Evolutionary conservation across 2,888 invertebrate species (phyloP).

Genomic region (Acleris literana): DNA sequence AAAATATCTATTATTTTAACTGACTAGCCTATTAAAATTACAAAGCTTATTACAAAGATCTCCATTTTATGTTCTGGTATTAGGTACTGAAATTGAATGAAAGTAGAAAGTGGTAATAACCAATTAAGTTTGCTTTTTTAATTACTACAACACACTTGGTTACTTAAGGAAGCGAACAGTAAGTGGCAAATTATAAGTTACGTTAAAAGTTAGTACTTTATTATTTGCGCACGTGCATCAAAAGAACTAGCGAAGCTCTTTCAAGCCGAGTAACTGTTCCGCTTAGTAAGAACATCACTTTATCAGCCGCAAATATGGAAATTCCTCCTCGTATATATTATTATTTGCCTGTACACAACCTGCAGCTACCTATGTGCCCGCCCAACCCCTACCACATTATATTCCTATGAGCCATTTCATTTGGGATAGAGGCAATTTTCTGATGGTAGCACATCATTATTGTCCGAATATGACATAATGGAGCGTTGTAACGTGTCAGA

Average conservation of each 20-base stretch:
- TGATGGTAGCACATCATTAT: slow-evolving; percentile 58
- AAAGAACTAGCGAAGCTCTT: slow-evolving; percentile 20
- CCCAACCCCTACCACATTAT: slow-evolving; percentile 42
- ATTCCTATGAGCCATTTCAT: slow-evolving; percentile 50
- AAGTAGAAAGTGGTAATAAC: no score
- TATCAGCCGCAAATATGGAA: slow-evolving; percentile 29
- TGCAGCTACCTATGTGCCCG: slow-evolving; percentile 43
- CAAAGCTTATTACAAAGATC: no score
- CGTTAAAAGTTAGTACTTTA: slow-evolving; percentile 8
- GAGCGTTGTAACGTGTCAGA: slow-evolving; percentile 56
- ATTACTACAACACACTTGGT: not conserved
- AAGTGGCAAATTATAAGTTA: slow-evolving; percentile 21
- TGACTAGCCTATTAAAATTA: no score
- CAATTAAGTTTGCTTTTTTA: no score
- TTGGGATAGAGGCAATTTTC: slow-evolving; percentile 60
- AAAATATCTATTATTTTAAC: no score
- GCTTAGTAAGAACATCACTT: slow-evolving; percentile 19
- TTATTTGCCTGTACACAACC: slow-evolving; percentile 17
- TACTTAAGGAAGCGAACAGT: not conserved
- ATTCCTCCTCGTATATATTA: slow-evolving; percentile 19
- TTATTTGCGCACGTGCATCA: slow-evolving; percentile 19
- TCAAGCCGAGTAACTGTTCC: slow-evolving; percentile 23
- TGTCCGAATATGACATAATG: slow-evolving; percentile 60
- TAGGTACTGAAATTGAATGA: no score
- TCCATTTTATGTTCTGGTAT: no score